Base-by-base conservation (phyloP, 1,140 invertebrate species). In the Drosophila kanapiae region DNA sequence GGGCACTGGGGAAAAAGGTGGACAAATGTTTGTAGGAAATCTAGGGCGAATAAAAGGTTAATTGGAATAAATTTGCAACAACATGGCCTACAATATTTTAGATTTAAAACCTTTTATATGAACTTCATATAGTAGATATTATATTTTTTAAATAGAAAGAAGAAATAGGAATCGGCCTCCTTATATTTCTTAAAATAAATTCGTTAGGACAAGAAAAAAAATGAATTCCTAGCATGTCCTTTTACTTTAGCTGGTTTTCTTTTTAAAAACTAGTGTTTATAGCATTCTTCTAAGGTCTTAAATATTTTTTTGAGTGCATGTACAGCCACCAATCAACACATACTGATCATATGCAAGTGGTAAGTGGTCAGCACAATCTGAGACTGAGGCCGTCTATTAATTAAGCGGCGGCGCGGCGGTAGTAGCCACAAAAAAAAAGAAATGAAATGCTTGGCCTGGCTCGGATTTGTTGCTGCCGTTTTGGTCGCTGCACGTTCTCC, bases 281-380 rank as follows among this genome's bases (percentile, higher is more conserved):
- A 29, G 14, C 7, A 9, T 29, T 45, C 2, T 45, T 18, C 4
- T 6, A 2, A 6, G 9, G 0, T 6, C 1, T 2, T 23, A 23
- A 6, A 0, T 5, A 13, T 31, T 49, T 16, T 11, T 31, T 31
- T 2, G 13, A 23, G 67, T 69, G 67, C 14, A n/a, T 35, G 37
- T 48, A 43, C 37, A 35, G 33, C 62, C 65, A 80, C 72, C 82
- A 88, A 88, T 84, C 81, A 88, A 90, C 84, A 88, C 77, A 72
- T 84, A 81, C 87, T 90, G 84, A 88, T 88, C 84, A 84, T 88
- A 90, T 88, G 84, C 84, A 88, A 88, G 75, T 71, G 84, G 80
- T 74, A 82, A 79, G 80, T 86, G 63, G 77, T 62, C 70, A 49
- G 69, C 54, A 61, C 53, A 68, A 56, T 78, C 70, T 54, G 57